Evolutionary conservation across 2,888 invertebrate species (phyloP), one percentile per base, ranked within the genome.

Genomic region (Spicauda simplicius): DNA sequence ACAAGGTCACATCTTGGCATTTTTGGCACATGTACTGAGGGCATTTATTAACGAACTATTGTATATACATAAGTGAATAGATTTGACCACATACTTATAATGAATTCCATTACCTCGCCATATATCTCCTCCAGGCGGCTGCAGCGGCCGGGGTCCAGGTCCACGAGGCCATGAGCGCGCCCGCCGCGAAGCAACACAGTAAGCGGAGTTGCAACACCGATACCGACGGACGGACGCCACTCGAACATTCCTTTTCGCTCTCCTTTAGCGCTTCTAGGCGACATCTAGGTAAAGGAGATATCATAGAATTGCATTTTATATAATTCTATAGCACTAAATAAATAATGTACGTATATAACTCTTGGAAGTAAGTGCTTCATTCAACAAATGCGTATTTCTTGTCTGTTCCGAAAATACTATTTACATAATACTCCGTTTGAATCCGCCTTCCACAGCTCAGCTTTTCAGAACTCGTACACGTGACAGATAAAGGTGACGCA

Each of bases 121-220:
- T 91, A 85, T 97, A 97, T 67, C 98, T 94, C 70, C 95, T 95
- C 99, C 99, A 99, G 14, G 97, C 96, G 74, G 96, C 95, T 7
- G 97, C 85, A 6, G 98, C 97, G 50, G 97, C 96, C 20, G 95
- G 95, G 8, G 97, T 98, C 98, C 98, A 99, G 37, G 98, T 97
- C 98, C 98, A 99, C 0, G 97, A 97, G 4, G 98, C 97, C 96
- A 98, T 97, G 33, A 97, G 95, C 70, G 97, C 95, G 53, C 98
- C 98, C 50, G 96, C 95, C 73, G 96, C 96, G 91, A 98, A 98
- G 72, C 97, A 95, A 64, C 97, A 95, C 70, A 98, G 87, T 76
- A 98, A 88, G 77, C 98, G 97, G 71, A 98, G 84, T 84, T 98
- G 97, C 58, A 97, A 87, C 84, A 97, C 96, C 0, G 96, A 96